Base-by-base conservation (phyloP, 2,888 invertebrate species). In the Macaria notata region DNA sequence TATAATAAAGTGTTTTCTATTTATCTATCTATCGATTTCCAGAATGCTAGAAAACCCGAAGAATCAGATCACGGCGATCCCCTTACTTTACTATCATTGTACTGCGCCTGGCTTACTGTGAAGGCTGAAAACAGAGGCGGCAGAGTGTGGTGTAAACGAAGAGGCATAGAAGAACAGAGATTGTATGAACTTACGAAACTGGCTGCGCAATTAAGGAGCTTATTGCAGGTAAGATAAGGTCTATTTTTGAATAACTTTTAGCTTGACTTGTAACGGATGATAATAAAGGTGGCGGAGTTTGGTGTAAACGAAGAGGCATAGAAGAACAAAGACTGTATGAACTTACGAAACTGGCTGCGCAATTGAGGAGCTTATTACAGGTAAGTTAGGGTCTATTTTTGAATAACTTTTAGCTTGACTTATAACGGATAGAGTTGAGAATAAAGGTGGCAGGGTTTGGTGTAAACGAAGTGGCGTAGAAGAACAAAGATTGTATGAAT, bases 251-350 rank as follows among this genome's bases (percentile, higher is more conserved):
- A 7, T 31, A 8, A 38, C 4, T 4, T 5, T 29, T 9, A 31
- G 31, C 9, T 49, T 6, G 33, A 7, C 33, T 7, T 19, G 19
- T 19, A 19, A 19, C 19, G 19, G 19, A 19, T 51, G 92, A 92
- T 31, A 79, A 81, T 0, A 69, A 80, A 5, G 85, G 85, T 0
- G 88, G 84, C 0, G 92, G 95, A 46, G 94, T 94, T 59, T 99
- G 99, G 99, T 98, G 98, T 70, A 94, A 94, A 64, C 93, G 96
- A 56, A 92, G 98, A 56, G 98, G 98, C 0, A 92, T 99, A 5
- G 99, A 99, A 83, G 99, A 99, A 79, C 99, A 99, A 82, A 91
- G 99, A 30, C 95, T 99, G 74, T 99, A 99, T 76, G 99, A 99
- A 86, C 96, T 98, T 74, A 97, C 97, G 0, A 99, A 99, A 88